These are phyloP conservation scores for Hirundichthys speculiger DNA, from an alignment of 2,113 vertebrate genomes.

Conservation along the genomic window DNA sequence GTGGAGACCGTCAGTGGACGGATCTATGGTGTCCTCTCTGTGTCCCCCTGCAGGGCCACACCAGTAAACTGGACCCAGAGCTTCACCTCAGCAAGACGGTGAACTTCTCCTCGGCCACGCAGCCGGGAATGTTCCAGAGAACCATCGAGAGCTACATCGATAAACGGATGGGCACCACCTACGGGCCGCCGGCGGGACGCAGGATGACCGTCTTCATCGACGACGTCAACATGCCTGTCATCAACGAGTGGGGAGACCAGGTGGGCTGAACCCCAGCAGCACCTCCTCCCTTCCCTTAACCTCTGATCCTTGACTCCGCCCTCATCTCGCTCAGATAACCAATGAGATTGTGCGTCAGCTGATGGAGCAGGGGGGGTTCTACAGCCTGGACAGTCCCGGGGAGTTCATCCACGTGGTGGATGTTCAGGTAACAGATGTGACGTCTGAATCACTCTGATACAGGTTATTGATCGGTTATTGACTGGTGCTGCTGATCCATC, in stretches of 20 bases:
- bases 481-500: too few relatives aligned
- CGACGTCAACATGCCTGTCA: conserved; percentile 91
- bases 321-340: conserved; percentile 82
- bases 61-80: conserved; percentile 88
- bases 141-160: conserved; percentile 90
- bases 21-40: too few relatives aligned
- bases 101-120: conserved; percentile 92
- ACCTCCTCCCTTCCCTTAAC: too few relatives aligned
- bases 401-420: conserved; percentile 89
- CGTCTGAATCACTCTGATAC: too few relatives aligned
- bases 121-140: conserved; percentile 90
- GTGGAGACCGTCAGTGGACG: too few relatives aligned
- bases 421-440: conserved; percentile 41
- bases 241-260: conserved; percentile 95
- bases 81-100: conserved; percentile 84
- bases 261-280: conserved; percentile 73
- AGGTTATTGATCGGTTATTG: too few relatives aligned
- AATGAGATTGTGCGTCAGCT: conserved; percentile 92
- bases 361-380: conserved; percentile 91
- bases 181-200: conserved; percentile 88
- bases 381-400: conserved; percentile 91
- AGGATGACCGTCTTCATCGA: conserved; percentile 92
- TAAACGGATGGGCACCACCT: conserved; percentile 88
- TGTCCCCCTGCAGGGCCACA: conserved; percentile 64
- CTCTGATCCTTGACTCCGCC: too few relatives aligned